Conservation (phyloP, 2,113 vertebrate species). For the Gymnorhina tibicen region DNA sequence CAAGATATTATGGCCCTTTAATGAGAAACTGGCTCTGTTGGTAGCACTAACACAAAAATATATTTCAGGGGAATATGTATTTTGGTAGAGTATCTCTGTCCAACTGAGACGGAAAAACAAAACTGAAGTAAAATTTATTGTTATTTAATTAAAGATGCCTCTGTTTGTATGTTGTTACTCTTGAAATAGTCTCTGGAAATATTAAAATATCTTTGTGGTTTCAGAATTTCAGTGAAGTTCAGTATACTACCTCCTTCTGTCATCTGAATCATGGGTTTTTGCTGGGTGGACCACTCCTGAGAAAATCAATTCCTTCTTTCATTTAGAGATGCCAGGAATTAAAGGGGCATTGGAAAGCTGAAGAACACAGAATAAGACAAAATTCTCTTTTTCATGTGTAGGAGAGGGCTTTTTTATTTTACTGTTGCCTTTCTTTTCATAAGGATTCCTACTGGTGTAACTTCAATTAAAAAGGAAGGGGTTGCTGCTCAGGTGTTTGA, state of each 20-base stretch:
- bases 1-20: constrained; percentile 31
- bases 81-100: neutral
- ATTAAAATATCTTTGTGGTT: constrained; percentile 37
- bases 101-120: constrained; percentile 44
- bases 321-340: constrained; percentile 18
- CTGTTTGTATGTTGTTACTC: constrained; percentile 43
- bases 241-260: constrained; percentile 20
- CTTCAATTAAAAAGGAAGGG: neutral
- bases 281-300: constrained; percentile 19
- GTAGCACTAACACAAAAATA: constrained; percentile 8
- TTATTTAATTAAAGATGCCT: constrained; percentile 51
- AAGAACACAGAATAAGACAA: neutral
- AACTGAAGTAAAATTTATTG: constrained; percentile 8
- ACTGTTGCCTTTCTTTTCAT: neutral
- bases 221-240: neutral
- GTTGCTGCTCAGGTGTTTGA: neutral
- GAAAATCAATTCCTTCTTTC: constrained; percentile 51
- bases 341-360: neutral
- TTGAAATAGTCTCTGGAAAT: constrained; percentile 60
- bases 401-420: neutral
- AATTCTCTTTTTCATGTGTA: neutral
- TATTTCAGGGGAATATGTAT: constrained; percentile 14
- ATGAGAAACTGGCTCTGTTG: constrained; percentile 31
- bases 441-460: neutral
- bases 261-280: neutral